phyloP scores from a whole-genome alignment of 92 coral and sea anemone genomes.

The Epizoanthus rinbou region DNA sequence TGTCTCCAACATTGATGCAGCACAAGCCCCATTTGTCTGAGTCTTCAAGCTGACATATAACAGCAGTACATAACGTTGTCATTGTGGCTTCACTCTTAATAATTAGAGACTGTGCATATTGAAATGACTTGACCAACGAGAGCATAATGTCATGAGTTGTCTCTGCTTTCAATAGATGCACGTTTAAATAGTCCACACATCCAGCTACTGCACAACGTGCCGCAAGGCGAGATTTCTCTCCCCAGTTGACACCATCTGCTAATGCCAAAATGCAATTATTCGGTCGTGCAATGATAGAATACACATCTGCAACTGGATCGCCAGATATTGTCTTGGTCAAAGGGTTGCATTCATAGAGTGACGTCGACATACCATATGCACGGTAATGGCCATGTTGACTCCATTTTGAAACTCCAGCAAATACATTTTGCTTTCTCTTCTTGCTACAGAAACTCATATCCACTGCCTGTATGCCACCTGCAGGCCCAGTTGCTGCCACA shows the following conservation, averaged over 20 bases:
- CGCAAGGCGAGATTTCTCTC: slow-evolving; percentile 93
- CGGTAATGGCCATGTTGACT: slow-evolving; percentile 65
- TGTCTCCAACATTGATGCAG: slow-evolving; percentile 94
- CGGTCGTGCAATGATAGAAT: slow-evolving; percentile 87
- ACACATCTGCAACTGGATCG: slow-evolving; percentile 96
- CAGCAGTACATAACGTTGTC: slow-evolving; percentile 96
- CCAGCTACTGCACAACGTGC: slow-evolving; percentile 97
- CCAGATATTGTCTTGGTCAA: slow-evolving; percentile 65
- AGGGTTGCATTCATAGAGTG: slow-evolving; percentile 90
- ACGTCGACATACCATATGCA: slow-evolving; percentile 89
- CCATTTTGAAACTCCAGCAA: slow-evolving; percentile 76
- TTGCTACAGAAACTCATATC: slow-evolving; percentile 38
- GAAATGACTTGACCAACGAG: slow-evolving; percentile 71
- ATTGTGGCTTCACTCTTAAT: slow-evolving; percentile 80
- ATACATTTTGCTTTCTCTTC: slow-evolving; percentile 38
- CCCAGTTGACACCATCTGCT: slow-evolving; percentile 99
- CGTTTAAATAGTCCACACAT: slow-evolving; percentile 78
- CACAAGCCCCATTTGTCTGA: slow-evolving; percentile 88
- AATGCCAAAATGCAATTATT: slow-evolving; percentile 89
- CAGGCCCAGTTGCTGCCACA: slow-evolving; percentile 95
- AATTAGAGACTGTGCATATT: slow-evolving; percentile 81
- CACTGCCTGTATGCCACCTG: slow-evolving; percentile 75
- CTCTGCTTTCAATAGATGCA: slow-evolving; percentile 63
- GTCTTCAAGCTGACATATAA: slow-evolving; percentile 78
- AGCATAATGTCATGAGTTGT: slow-evolving; percentile 80